These are phyloP conservation scores for Matsumurasca onukii DNA, from an alignment of 1,140 invertebrate genomes.

Conservation along the genomic window DNA sequence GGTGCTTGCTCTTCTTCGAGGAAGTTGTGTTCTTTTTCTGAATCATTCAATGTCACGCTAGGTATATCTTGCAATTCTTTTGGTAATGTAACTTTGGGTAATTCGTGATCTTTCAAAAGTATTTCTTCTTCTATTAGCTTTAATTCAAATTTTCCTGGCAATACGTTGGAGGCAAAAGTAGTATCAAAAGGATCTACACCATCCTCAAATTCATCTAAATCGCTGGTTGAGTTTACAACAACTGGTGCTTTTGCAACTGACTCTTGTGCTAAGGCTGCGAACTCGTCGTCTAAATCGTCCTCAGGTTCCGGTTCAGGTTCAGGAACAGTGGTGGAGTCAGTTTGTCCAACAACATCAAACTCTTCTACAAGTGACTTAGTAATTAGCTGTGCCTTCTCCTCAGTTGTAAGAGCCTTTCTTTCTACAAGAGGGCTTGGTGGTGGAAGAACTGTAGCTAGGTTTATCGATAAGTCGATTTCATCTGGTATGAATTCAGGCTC, in stretches of 20 bases:
- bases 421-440: slow-evolving; percentile 25
- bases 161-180: slow-evolving; percentile 73
- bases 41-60: slow-evolving; percentile 14
- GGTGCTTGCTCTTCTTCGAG: slow-evolving; percentile 32
- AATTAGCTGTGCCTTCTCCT: background rate
- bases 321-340: background rate
- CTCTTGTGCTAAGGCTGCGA: slow-evolving; percentile 70
- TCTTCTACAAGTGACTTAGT: slow-evolving; percentile 21
- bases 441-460: slow-evolving; percentile 26
- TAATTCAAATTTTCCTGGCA: slow-evolving; percentile 65
- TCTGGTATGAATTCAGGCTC: slow-evolving; percentile 54
- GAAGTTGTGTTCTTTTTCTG: slow-evolving; percentile 31
- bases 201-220: slow-evolving; percentile 43
- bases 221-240: background rate
- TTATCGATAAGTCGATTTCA: slow-evolving; percentile 31
- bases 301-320: slow-evolving; percentile 45
- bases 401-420: background rate
- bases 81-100: background rate
- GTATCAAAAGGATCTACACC: slow-evolving; percentile 83
- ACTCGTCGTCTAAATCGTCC: slow-evolving; percentile 64
- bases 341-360: slow-evolving; percentile 23
- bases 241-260: slow-evolving; percentile 56
- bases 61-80: slow-evolving; percentile 15
- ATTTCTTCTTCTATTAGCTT: slow-evolving; percentile 64
- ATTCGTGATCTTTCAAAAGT: slow-evolving; percentile 36